These are phyloP conservation scores for Trichopoda pennipes DNA, from an alignment of 2,888 invertebrate species.

Conservation along the genomic window DNA sequence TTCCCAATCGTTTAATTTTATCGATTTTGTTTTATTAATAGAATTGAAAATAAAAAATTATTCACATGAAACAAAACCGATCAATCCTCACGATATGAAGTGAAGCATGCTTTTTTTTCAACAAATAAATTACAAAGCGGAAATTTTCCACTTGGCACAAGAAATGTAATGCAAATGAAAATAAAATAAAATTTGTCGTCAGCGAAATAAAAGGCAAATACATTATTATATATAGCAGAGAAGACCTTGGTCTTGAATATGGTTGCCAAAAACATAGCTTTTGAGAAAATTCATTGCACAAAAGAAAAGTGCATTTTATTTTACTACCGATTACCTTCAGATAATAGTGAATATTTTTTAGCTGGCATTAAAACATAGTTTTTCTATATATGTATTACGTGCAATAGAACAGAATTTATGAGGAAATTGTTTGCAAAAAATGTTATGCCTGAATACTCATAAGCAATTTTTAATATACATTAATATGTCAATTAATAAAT, in stretches of 20 bases:
- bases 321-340: constrained; percentile 31
- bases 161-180: constrained; percentile 26
- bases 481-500: too few relatives aligned
- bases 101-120: background rate
- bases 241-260: constrained; percentile 68
- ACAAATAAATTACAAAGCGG: constrained; percentile 53
- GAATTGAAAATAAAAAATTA: constrained; percentile 9
- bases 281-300: background rate
- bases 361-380: background rate
- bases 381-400: background rate
- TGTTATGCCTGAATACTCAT: background rate
- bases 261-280: constrained; percentile 65
- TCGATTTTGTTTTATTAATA: background rate
- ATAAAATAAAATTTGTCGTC: constrained; percentile 54
- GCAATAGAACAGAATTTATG: background rate
- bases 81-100: constrained; percentile 46
- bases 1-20: background rate
- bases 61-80: constrained; percentile 38
- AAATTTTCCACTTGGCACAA: constrained; percentile 70
- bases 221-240: constrained; percentile 20
- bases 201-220: constrained; percentile 32
- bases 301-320: constrained; percentile 16
- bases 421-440: background rate
- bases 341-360: constrained; percentile 27
- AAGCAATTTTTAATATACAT: background rate